Base-by-base conservation (phyloP, 1,140 invertebrate species). In the Tetramorium simillimum region DNA sequence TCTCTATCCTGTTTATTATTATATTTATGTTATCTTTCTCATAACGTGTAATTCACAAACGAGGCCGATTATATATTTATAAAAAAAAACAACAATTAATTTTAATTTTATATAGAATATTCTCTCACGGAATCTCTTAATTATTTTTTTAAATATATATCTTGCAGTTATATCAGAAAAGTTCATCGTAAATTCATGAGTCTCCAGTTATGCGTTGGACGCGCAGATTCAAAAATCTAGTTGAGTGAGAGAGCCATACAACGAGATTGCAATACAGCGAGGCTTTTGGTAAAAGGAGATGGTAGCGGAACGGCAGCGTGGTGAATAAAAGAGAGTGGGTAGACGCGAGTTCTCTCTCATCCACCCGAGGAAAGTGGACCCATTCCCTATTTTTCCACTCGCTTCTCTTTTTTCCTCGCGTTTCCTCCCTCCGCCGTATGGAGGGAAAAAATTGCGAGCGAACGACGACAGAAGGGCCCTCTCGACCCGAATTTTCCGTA, bases 401-500 rank as follows among this genome's bases (percentile, higher is more conserved):
- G 69, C 21, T 67, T 62, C 80, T 67, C 63, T 86, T 86, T 88
- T 86, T 89, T 86, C 24, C 84, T 58, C 82, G 51, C 85, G 46
- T 90, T 80, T 76, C 58, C 86, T 87, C 85, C 37, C 77, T n/a
- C 43, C 33, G 4, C 43, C 46, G 51, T 67, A 88, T 62, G 62
- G 78, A 86, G 87, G 58, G 58, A 87, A 89, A 89, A 91, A 91
- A 89, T 91, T 90, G 84, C 89, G 56, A 82, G 37, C 73, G 86
- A 89, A 89, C 87, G 90, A 91, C 78, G 84, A 67, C 67, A 87
- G 73, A 49, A 91, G 87, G 81, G 80, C 86, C 86, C 89, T 81
- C 90, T 91, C 90, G 90, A 91, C 90, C 90, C 85, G 85, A 91
- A 91, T 91, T 91, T 90, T 88, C 56, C 51, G 86, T 87, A 90